Percentiles rank a stretch among this genome's conserved stretches.
These are phyloP conservation scores for Bergia puertoricense DNA, from an alignment of 92 coral and sea anemone species.

Conservation along the genomic window DNA sequence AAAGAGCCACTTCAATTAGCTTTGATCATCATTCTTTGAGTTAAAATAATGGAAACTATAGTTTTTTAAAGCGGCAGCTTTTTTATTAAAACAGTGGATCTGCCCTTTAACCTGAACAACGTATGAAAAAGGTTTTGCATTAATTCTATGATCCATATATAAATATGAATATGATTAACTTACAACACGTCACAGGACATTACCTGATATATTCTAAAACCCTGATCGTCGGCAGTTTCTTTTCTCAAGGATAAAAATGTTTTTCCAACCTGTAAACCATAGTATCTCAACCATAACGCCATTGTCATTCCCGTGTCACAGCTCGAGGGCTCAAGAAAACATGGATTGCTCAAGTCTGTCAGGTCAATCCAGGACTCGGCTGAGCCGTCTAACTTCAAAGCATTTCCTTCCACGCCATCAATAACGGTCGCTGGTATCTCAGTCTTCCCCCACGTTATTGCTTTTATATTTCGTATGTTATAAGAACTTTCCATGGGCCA, in stretches of 20 bases:
- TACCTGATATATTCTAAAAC: conserved; percentile 39
- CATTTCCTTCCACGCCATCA: conserved; percentile 31
- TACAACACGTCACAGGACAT: background rate
- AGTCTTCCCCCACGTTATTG: conserved; percentile 15
- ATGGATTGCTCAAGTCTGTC: conserved; percentile 1
- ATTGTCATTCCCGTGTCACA: background rate
- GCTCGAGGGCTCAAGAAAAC: background rate
- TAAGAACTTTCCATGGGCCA: conserved; percentile 28
- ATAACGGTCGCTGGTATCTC: background rate
- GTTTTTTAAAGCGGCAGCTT: no score
- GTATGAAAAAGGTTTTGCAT: no score
- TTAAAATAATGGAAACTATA: no score
- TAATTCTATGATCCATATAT: no score
- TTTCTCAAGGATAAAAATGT: conserved; percentile 25
- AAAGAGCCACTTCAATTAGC: no score
- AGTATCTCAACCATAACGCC: conserved; percentile 16
- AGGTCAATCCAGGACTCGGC: conserved; percentile 13
- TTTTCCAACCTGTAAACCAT: background rate
- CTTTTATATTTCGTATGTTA: conserved; percentile 21
- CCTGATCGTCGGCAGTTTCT: conserved; percentile 14
- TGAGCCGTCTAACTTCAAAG: conserved; percentile 15
- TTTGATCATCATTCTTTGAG: no score
- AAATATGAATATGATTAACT: background rate
- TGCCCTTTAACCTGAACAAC: no score
- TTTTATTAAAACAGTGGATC: no score